phyloP scores from a whole-genome alignment of 2,888 invertebrate genomes.

The Heliconius erato region DNA sequence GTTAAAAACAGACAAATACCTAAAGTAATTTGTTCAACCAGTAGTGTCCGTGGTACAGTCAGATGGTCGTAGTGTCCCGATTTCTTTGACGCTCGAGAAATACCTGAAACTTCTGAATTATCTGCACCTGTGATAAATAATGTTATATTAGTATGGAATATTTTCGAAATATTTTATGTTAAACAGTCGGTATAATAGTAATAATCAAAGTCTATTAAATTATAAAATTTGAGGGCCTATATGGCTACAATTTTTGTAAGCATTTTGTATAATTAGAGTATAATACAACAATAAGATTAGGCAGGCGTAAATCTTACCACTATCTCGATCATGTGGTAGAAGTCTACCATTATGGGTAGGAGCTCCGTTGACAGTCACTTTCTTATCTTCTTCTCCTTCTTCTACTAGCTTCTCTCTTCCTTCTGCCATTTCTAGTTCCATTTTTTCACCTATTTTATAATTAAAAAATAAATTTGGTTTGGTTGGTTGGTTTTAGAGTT shows the following conservation, averaged over 20 bases:
- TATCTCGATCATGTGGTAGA: conserved; percentile 73
- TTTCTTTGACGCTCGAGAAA: conserved; percentile 77
- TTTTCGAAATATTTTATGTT: neutral
- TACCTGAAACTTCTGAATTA: conserved; percentile 77
- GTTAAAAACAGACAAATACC: conserved; percentile 64
- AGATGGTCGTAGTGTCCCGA: conserved; percentile 90
- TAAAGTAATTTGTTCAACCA: conserved; percentile 89
- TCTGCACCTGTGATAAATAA: conserved; percentile 68
- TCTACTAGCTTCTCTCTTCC: conserved; percentile 85
- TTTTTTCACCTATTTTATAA: conserved; percentile 81
- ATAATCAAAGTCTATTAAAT: no score
- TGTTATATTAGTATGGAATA: conserved; percentile 5
- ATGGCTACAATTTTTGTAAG: no score
- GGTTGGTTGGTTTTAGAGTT: neutral
- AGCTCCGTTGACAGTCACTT: conserved; percentile 71
- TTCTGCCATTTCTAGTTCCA: conserved; percentile 88
- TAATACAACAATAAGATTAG: neutral
- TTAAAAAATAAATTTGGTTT: neutral
- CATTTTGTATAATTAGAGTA: no score
- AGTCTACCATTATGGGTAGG: conserved; percentile 73
- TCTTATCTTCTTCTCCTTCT: conserved; percentile 85
- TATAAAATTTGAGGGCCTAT: no score
- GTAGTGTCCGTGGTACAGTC: conserved; percentile 89
- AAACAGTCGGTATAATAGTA: no score
- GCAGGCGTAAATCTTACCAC: conserved; percentile 61